Evolutionary conservation across 2,113 vertebrate species (phyloP), one percentile per base, ranked within the genome.

Genomic region (Gnathonemus longibarbis): DNA sequence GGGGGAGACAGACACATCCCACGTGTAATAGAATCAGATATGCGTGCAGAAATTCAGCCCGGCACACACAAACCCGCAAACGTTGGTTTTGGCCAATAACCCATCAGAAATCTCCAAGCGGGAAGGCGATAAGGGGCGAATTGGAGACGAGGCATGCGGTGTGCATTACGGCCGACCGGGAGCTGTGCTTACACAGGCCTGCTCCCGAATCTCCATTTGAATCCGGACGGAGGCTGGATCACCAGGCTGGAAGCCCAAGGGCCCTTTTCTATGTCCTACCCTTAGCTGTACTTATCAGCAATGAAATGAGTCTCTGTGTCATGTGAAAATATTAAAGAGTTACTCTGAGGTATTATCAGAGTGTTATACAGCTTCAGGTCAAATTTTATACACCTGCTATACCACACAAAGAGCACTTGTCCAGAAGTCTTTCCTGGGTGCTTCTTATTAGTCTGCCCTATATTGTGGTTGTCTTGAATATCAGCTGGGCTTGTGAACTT

Each of bases 21-120:
- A 80, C 46, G 45, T 83, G 90, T 92, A 90, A 92, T 91, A 91
- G 90, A 89, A 91, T 52, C 88, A 77, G 70, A 90, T 39, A 66
- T 53, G 48, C 21, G 10, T 39, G 11, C 52, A 89, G 90, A 89
- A 49, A 49, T 89, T 35, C 46, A 31, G 48, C 27, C 77, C 45
- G 80, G 52, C 17, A 62, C 52, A 84, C 88, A 91, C n/a, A 46
- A 9, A 83, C 89, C 89, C 56, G 87, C 84, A 48, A 58, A 94
- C 66, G 9, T 46, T 35, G 49, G 48, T 50, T 80, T 50, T 31
- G 49, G 21, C 45, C 77, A 50, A 56, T 46, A 62, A 48, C 89
- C 52, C 53, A 62, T 89, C 89, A 90, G 39, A 86, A 27, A 66
- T 90, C 52, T 49, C 52, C 39, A 42, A n/a, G 83, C n/a, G 83